phyloP scores from a whole-genome alignment of 2,888 invertebrate genomes.

The Embidobia sp. region DNA sequence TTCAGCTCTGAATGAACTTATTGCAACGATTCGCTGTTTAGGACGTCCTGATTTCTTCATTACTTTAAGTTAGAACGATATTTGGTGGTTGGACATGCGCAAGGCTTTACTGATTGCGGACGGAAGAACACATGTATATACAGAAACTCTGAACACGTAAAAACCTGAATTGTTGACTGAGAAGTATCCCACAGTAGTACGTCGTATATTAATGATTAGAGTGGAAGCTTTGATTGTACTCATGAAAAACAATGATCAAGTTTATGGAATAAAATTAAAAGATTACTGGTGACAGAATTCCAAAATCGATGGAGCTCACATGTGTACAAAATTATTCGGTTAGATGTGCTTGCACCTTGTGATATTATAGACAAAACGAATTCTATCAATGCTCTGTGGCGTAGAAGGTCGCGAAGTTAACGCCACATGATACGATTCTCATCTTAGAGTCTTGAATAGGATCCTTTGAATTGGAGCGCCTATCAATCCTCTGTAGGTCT shows the following conservation, averaged over 20 bases:
- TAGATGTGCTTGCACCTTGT: constrained; percentile 63
- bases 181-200: constrained; percentile 9
- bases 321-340: constrained; percentile 74
- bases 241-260: constrained; percentile 14
- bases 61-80: constrained; percentile 66
- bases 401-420: constrained; percentile 21
- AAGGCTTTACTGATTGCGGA: constrained; percentile 68
- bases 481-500: no score
- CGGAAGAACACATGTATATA: constrained; percentile 5
- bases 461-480: no score
- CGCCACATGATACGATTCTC: no score
- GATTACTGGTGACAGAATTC: constrained; percentile 75
- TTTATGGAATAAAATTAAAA: constrained; percentile 31
- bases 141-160: constrained; percentile 11
- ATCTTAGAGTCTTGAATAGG: no score
- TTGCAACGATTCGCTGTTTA: constrained; percentile 72
- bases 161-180: constrained; percentile 20
- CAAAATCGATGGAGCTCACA: constrained; percentile 75
- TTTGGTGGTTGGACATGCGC: constrained; percentile 73
- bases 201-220: constrained; percentile 30
- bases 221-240: constrained; percentile 14
- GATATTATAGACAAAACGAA: constrained; percentile 58
- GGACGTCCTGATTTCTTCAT: constrained; percentile 74
- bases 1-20: constrained; percentile 70
- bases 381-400: no score